Base-by-base conservation (phyloP, 1,140 invertebrate genomes). In the Anadara kagoshimensis region DNA sequence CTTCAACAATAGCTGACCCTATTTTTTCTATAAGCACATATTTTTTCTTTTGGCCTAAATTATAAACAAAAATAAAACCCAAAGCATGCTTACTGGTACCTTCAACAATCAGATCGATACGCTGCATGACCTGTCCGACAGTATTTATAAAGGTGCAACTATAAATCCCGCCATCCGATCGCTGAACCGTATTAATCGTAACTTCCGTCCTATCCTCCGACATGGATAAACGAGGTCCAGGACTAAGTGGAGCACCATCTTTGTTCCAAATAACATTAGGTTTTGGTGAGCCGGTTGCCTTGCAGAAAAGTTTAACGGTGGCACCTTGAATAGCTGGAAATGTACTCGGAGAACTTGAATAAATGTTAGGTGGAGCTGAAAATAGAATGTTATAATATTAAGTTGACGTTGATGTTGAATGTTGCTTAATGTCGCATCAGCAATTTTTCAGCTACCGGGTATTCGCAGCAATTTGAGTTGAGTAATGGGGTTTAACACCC, bases 1-100 rank as follows among this genome's bases (percentile, higher is more conserved):
- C 97, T 85, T 97, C 97, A 86, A 98, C 95, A 86, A 98, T 96
- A n/a, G n/a, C n/a, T n/a, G n/a, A n/a, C n/a, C n/a, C n/a, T n/a
- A n/a, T n/a, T n/a, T n/a, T n/a, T n/a, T n/a, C n/a, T n/a, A n/a
- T n/a, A n/a, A n/a, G n/a, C n/a, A n/a, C n/a, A n/a, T n/a, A n/a
- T n/a, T n/a, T n/a, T n/a, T n/a, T n/a, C n/a, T n/a, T n/a, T n/a
- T n/a, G n/a, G n/a, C n/a, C n/a, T n/a, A n/a, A n/a, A n/a, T n/a
- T n/a, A n/a, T n/a, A n/a, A n/a, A n/a, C n/a, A n/a, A n/a, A n/a
- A n/a, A n/a, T n/a, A n/a, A n/a, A n/a, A n/a, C n/a, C n/a, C n/a
- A n/a, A n/a, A n/a, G n/a, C 12, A 58, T 43, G 20, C 10, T 36
- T 20, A 49, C 7, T 14, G 90, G 93, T 92, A 92, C 97, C 97